These are phyloP conservation scores for Lamprotornis superbus DNA, from an alignment of 2,113 vertebrate species.

Conservation along the genomic window DNA sequence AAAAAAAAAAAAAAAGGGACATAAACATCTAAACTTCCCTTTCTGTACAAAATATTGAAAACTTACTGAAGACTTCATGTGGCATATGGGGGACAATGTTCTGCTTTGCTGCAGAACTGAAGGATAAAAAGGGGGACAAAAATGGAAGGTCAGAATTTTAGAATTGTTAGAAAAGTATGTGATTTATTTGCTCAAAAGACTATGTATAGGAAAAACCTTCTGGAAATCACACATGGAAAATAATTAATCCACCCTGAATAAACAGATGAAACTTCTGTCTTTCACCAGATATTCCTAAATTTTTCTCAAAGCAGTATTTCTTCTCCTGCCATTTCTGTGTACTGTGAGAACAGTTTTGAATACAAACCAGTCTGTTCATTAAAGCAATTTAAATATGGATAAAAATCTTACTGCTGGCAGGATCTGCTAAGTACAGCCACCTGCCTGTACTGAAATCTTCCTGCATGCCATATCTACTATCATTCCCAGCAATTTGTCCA, in stretches of 20 bases:
- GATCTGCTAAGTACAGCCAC: background rate
- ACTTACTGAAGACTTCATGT: background rate
- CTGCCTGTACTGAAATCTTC: background rate
- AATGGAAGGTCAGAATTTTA: background rate
- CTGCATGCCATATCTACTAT: background rate
- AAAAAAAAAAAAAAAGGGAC: background rate
- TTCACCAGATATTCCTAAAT: background rate
- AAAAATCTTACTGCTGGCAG: background rate
- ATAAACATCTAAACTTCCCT: background rate
- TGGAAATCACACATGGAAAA: background rate
- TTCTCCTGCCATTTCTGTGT: background rate
- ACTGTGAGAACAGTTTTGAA: background rate
- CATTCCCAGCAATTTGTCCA: background rate
- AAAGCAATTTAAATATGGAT: constrained; percentile 5
- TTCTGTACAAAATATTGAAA: background rate
- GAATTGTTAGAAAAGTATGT: background rate
- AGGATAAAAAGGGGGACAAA: background rate
- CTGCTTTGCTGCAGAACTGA: background rate
- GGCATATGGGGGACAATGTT: background rate
- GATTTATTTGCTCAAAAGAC: background rate
- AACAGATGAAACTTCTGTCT: background rate
- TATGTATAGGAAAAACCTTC: background rate
- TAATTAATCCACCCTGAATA: background rate
- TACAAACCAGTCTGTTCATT: background rate
- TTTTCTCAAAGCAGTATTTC: background rate